Percentiles rank a stretch among this genome's conserved stretches.
Evolutionary conservation across 2,888 invertebrate species (phyloP).

Genomic region (Epirrhoe alternata): DNA sequence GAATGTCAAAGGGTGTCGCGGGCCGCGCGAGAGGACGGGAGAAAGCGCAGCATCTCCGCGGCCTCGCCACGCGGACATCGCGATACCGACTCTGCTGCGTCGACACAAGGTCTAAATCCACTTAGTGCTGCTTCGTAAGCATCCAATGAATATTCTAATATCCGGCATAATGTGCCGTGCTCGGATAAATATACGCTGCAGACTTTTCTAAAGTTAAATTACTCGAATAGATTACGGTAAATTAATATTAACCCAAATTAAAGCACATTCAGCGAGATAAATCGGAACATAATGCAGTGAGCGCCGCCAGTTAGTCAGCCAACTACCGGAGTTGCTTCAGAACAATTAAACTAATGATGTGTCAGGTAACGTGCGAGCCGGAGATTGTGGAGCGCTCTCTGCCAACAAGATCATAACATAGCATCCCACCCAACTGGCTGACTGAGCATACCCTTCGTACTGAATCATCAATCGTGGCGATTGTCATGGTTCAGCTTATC

Average conservation of each 20-base stretch:
- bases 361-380: not conserved
- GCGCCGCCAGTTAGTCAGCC: not conserved
- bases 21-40: slow-evolving; percentile 7
- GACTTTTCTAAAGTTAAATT: slow-evolving; percentile 17
- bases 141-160: slow-evolving; percentile 28
- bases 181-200: slow-evolving; percentile 17
- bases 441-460: too few relatives aligned
- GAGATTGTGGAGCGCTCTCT: not conserved
- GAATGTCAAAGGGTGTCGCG: slow-evolving; percentile 17
- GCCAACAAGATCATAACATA: too few relatives aligned
- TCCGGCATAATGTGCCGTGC: slow-evolving; percentile 9
- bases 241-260: slow-evolving; percentile 19
- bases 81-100: not conserved
- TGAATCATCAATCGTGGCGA: not conserved
- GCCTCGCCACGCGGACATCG: not conserved
- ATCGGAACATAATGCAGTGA: not conserved
- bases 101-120: not conserved
- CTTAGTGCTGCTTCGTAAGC: not conserved
- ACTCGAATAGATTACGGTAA: slow-evolving; percentile 24
- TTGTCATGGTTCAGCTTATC: not conserved
- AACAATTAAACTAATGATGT: not conserved
- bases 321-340: not conserved
- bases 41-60: slow-evolving; percentile 16
- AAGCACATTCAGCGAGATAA: slow-evolving; percentile 13
- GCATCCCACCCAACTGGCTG: too few relatives aligned